Evolutionary conservation across 2,113 vertebrate species (phyloP), one percentile per base, ranked within the genome.

Genomic region (Pristiophorus japonicus): DNA sequence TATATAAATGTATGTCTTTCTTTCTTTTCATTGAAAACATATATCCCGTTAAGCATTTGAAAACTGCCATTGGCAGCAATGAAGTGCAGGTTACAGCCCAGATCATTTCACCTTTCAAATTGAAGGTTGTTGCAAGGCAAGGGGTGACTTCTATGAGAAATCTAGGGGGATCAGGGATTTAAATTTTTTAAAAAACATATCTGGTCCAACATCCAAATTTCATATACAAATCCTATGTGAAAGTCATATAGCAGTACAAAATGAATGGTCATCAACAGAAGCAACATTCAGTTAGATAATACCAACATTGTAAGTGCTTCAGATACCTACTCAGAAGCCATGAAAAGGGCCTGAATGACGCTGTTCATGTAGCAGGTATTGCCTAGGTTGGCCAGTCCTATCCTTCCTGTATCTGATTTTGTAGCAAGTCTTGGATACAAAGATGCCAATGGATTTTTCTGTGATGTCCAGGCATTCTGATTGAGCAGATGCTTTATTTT

Each of bases 341-440:
- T 98, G 96, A 98, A 98, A 88, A 98, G 97, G 8, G 98, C 98
- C 96, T 98, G 98, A 63, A 98, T 97, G 96, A 98, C 97, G 96
- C 98, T 98, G 96, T 98, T 98, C 97, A 98, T 98, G 24, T 98
- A 98, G 96, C 98, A 98, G 0, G 98, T 98, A 96, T 98, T 98
- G 81, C 98, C 98, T 96, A 98, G 96, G 84, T 98, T 98, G 95
- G 98, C 98, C 96, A 98, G 97, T 5, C 98, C 98, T 0, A 97
- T 98, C 96, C 98, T 98, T 95, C 98, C 98, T 0, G 98, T 98
- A 96, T 98, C 98, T 0, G 98, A 98, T 95, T 98, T 98, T 96
- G 97, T 97, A 45, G 97, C 96, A 67, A 98, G 96, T 84, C 97
- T 97, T 62, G 98, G 98, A 95, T 98, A 98, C 96, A 98, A 98